Evolutionary conservation across 2,797 vertebrate species (phyloP).

Genomic region (Chlorospingus semifuscus): DNA sequence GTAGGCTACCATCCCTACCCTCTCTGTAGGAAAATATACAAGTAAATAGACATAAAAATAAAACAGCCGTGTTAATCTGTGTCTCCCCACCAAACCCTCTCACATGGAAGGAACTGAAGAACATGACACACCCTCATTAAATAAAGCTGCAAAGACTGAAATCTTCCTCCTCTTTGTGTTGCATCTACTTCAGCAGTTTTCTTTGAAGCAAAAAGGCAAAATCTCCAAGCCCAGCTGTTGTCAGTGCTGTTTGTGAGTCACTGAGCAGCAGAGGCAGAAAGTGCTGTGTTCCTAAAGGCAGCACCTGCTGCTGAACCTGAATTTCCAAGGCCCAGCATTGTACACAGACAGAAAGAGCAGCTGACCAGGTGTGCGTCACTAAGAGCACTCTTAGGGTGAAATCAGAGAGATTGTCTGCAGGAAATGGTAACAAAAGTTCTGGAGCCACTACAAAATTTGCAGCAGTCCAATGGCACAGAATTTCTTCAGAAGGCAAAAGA

Average conservation of each 20-base stretch:
- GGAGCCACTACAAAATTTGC: not conserved
- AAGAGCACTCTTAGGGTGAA: not conserved
- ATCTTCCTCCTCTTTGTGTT: not conserved
- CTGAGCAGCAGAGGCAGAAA: not conserved
- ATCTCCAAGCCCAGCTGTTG: not conserved
- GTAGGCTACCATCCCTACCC: no score
- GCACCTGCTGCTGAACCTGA: conserved; percentile 8
- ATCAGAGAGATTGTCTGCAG: not conserved
- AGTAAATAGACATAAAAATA: not conserved
- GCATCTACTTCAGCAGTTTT: not conserved
- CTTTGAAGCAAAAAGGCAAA: not conserved
- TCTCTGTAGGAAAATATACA: not conserved
- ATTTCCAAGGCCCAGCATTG: not conserved
- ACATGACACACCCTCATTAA: not conserved
- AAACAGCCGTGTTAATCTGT: not conserved
- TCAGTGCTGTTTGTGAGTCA: not conserved
- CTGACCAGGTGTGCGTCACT: not conserved
- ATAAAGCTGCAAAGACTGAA: not conserved
- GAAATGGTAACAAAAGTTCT: not conserved
- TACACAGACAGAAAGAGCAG: not conserved
- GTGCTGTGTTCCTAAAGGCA: not conserved
- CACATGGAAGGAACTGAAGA: not conserved
- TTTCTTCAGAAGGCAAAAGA: not conserved
- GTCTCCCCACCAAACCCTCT: not conserved
- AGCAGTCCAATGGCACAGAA: not conserved